Conservation (phyloP, 2,888 invertebrate genomes). For the Trisateles emortualis region DNA sequence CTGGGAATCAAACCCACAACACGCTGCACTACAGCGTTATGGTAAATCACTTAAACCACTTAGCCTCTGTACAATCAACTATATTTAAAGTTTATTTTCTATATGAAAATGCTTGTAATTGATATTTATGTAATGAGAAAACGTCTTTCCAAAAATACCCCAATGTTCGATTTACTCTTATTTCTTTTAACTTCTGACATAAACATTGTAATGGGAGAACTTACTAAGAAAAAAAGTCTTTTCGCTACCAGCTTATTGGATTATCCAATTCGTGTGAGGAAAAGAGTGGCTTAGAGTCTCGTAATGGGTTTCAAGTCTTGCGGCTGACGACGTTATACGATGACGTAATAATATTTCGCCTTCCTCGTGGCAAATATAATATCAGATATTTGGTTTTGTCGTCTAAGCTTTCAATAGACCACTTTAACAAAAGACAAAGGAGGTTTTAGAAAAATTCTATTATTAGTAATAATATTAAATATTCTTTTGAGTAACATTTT, state of each 20-base stretch:
- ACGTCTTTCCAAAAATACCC: constrained; percentile 4
- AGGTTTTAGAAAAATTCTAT: background rate
- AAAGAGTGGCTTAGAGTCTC: constrained; percentile 19
- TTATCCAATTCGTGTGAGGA: constrained; percentile 40
- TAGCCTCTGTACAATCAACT: too few species aligned
- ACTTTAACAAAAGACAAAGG: background rate
- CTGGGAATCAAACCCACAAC: too few species aligned
- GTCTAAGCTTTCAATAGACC: constrained; percentile 3
- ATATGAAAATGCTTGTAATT: too few species aligned
- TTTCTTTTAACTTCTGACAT: constrained; percentile 12
- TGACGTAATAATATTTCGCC: constrained; percentile 29
- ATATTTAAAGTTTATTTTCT: too few species aligned
- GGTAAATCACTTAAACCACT: too few species aligned
- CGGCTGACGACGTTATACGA: constrained; percentile 22
- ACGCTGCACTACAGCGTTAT: too few species aligned
- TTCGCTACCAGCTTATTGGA: constrained; percentile 43
- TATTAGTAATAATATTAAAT: background rate
- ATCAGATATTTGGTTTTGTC: constrained; percentile 16
- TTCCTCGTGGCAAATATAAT: constrained; percentile 15
- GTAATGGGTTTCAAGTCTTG: constrained; percentile 40
- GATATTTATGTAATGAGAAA: too few species aligned
- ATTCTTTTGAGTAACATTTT: background rate
- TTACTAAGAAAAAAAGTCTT: constrained; percentile 33
- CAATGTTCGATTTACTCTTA: constrained; percentile 10
- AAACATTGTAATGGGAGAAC: constrained; percentile 38